Evolutionary conservation across 2,888 invertebrate genomes (phyloP), one percentile per base, ranked within the genome.

Genomic region (Argyresthia albistria): DNA sequence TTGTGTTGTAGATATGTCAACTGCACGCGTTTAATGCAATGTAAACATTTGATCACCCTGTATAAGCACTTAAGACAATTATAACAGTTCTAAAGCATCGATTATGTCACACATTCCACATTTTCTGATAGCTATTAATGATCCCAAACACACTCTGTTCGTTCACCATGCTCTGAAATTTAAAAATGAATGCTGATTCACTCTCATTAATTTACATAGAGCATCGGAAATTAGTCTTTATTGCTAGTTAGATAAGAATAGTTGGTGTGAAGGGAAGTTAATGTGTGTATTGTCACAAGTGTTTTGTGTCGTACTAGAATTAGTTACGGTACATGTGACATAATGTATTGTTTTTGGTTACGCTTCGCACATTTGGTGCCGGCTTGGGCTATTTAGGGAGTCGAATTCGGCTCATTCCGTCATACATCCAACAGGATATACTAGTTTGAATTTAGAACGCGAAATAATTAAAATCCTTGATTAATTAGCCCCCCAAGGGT

Each of bases 271-370:
- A 25, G 25, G 25, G 25, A 25, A 14, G 10, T 10, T 8, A 45
- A 9, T 14, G 16, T 14, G 16, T 16, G 9, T 15, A 45, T 15
- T n/a, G 7, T 45, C 4, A 45, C 25, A 25, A 25, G 25, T 25
- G 14, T 45, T 45, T 47, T n/a, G 47, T 9, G 11, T 35, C 35
- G 16, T 12, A 11, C 11, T 4, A 11, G 47, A 47, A 47, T 47
- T 47, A 47, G 47, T 47, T 1, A 47, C 47, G 47, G 47, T 47
- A 35, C 47, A 35, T 35, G 35, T 47, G 47, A 47, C 47, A 47
- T 47, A 47, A 47, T 47, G 47, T n/a, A 47, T 47, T 47, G 47
- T 47, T 47, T 47, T 36, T 11, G 25, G 46, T 35, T 10, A 16
- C 46, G 46, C 46, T 35, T 11, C 11, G n/a, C 25, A 25, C 25